Evolutionary conservation across 2,888 invertebrate genomes (phyloP).

Genomic region (Galeopsomyia nigrocyanea): DNA sequence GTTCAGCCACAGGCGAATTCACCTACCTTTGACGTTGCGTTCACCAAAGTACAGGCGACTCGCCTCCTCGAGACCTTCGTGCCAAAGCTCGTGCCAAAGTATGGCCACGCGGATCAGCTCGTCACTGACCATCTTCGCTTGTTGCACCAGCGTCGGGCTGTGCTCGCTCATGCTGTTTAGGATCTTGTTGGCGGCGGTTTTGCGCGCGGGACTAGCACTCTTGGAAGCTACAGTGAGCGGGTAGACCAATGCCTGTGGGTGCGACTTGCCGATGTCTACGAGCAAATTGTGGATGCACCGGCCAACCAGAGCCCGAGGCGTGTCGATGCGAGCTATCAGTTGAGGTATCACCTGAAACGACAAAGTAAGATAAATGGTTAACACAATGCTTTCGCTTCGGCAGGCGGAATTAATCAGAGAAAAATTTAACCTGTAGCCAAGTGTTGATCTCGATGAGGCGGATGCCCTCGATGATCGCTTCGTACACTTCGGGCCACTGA

Average conservation of each 20-base stretch:
- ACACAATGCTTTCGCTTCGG: no score
- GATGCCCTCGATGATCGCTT: conserved; percentile 93
- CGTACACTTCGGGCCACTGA: conserved; percentile 92
- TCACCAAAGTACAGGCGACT: conserved; percentile 95
- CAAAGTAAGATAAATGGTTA: no score
- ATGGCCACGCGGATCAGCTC: conserved; percentile 98
- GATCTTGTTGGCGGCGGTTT: conserved; percentile 94
- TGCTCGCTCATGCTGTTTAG: conserved; percentile 96
- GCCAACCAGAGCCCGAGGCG: conserved; percentile 88
- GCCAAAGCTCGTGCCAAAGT: conserved; percentile 99
- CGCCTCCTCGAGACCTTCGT: conserved; percentile 96
- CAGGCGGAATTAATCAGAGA: no score
- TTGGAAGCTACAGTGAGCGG: conserved; percentile 98
- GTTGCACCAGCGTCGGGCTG: conserved; percentile 90
- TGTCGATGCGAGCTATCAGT: conserved; percentile 97
- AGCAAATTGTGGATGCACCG: conserved; percentile 92
- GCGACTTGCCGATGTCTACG: conserved; percentile 96
- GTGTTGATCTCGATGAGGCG: conserved; percentile 96
- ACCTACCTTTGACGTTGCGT: conserved; percentile 80
- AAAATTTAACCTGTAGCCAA: conserved; percentile 83
- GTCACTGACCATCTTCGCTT: conserved; percentile 96
- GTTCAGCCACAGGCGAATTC: neutral
- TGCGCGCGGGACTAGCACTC: conserved; percentile 86
- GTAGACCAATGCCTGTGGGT: conserved; percentile 98
- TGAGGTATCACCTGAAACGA: conserved; percentile 88